Evolutionary conservation across 2,888 invertebrate genomes (phyloP), one percentile per base, ranked within the genome.

Genomic region (Polymixis lichenea): DNA sequence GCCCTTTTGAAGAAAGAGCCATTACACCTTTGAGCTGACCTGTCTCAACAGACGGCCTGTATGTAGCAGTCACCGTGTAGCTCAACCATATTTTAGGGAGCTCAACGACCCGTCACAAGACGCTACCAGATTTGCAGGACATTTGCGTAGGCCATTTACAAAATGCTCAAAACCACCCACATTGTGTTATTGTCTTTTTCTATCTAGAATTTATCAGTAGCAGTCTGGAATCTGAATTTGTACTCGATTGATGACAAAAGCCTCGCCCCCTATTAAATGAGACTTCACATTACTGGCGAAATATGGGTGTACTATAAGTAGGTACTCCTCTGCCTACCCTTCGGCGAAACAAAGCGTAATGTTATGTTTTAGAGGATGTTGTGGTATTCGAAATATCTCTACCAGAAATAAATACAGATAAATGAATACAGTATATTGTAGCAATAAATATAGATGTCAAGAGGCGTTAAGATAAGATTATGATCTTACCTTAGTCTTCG

Each of bases 351-450:
- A 43, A 43, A 11, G 43, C 43, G 43, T 43, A 11, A 43, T 43
- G 43, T 43, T 43, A 43, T 43, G 43, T 43, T 43, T 32, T 38
- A 38, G 5, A 38, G 19, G 7, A 51, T 22, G 22, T 25, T 55
- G 17, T 53, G 22, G 13, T 49, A 76, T 46, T n/a, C 9, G 3
- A 53, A 32, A 69, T 25, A 38, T 51, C 7, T 32, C 28, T 51
- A 19, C 70, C 25, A 32, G 17, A 75, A 72, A 80, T 77, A 75
- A 85, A 70, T n/a, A 32, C 11, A 67, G 82, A 77, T 85, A 81
- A 75, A 64, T 43, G 38, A 32, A 64, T 80, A 76, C 77, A 82
- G 85, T 83, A 75, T 15, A 51, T 38, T 49, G 32, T 1, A 38
- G 53, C 38, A 71, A 74, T 66, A 70, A 84, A 83, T 72, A 67